A percentile compares a stretch with the other conserved stretches of the same genome.
Evolutionary conservation across 2,888 invertebrate species (phyloP).

Genomic region (Proisotoma minuta): DNA sequence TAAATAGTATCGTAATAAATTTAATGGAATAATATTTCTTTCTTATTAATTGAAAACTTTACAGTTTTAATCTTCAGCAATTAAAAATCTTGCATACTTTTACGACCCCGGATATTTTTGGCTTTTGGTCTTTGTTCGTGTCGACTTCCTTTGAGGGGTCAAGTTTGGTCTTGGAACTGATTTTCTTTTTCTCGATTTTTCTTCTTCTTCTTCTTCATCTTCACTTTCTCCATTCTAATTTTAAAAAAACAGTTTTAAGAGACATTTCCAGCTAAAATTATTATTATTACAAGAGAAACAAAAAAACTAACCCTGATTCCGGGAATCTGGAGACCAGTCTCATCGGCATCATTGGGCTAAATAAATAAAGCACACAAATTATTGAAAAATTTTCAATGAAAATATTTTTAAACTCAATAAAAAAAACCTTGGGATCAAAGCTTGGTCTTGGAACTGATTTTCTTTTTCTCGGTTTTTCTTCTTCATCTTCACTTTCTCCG

Average conservation of each 20-base stretch:
- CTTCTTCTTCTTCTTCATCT: slow-evolving; percentile 24
- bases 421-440: neutral
- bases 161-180: neutral
- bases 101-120: too few species aligned
- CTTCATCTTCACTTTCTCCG: slow-evolving; percentile 23
- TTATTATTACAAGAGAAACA: neutral
- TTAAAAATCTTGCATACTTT: too few species aligned
- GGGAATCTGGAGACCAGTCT: slow-evolving; percentile 70
- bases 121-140: too few species aligned
- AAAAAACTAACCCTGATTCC: slow-evolving; percentile 58
- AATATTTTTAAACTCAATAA: too few species aligned
- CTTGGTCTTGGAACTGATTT: neutral
- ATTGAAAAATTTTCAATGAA: neutral
- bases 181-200: neutral
- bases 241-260: neutral
- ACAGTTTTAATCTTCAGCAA: too few species aligned
- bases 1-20: too few species aligned
- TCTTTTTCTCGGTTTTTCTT: neutral
- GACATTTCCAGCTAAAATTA: neutral
- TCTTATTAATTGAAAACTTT: too few species aligned
- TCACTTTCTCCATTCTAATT: slow-evolving; percentile 19
- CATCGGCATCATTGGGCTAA: slow-evolving; percentile 74
- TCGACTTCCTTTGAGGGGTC: too few species aligned
- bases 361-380: slow-evolving; percentile 37
- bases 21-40: too few species aligned